Base-by-base conservation (phyloP, 2,888 invertebrate species). In the Apeira syringaria region DNA sequence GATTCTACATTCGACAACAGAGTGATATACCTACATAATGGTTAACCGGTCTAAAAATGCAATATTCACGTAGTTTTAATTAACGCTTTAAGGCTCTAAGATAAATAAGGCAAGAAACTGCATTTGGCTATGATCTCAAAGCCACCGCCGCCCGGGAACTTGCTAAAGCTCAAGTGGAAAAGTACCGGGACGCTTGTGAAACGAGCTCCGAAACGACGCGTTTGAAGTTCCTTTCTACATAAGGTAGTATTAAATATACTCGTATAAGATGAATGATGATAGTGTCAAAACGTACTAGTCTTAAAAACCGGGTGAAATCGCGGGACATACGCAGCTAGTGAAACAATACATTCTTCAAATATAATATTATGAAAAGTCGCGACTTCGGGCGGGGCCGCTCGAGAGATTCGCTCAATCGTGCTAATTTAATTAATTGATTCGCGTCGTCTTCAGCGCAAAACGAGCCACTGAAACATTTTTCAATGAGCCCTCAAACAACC, bases 361-460 rank as follows among this genome's bases (percentile, higher is more conserved):
- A 15, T 15, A 15, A 15, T 15, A 15, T 57, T 47, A 35, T 50
- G 30, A 53, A 37, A 50, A 55, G 44, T 43, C 29, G 12, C 44
- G 34, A 33, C 47, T 39, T 42, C 50, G 28, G 31, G 25, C 32
- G 25, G 41, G 49, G 34, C 31, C 39, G 20, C 22, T 36, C 41
- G 47, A 43, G 56, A 56, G 59, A 63, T 67, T 64, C 66, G 70
- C 68, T 66, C 61, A 65, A 69, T 68, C 68, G 66, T 64, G 67
- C 66, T 68, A 75, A 80, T 81, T 69, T 65, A 74, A 71, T 78
- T 76, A 80, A 81, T 79, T 71, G 72, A 69, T 67, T 63, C 64
- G 58, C 65, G 71, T 65, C 71, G 62, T 64, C 66, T 64, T 50
- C 57, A 62, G 61, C 25, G 33, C 47, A 60, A 61, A 61, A 57